Conservation (phyloP, 2,797 vertebrate genomes). For the Chloroceryle amazona region DNA sequence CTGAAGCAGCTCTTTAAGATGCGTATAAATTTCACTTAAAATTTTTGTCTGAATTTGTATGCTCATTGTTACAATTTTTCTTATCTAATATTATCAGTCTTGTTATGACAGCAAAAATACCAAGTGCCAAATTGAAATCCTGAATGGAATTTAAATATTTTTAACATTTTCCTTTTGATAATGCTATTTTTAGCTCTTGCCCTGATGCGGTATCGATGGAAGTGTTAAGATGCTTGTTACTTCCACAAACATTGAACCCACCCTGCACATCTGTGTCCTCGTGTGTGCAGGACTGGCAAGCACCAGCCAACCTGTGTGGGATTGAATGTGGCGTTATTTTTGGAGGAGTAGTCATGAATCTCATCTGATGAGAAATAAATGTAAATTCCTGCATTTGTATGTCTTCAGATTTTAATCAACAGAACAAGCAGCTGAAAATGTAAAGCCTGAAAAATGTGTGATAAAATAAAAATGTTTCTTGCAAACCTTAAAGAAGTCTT, state of each 20-base stretch:
- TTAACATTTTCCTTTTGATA: neutral
- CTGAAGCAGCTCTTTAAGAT: neutral
- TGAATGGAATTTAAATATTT: neutral
- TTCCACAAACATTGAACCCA: neutral
- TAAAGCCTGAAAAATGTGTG: neutral
- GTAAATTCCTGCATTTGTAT: neutral
- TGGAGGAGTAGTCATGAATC: neutral
- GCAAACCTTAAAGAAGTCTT: neutral
- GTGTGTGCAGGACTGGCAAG: neutral
- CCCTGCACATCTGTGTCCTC: accelerated
- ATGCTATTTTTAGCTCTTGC: neutral
- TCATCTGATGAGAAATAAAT: neutral
- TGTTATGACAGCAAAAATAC: neutral
- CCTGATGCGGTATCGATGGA: neutral
- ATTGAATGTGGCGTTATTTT: neutral
- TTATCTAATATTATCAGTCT: neutral
- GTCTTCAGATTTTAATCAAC: neutral
- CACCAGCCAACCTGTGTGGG: neutral
- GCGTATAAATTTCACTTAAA: neutral
- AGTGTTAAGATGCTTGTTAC: neutral
- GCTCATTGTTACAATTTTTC: neutral
- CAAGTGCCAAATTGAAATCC: neutral
- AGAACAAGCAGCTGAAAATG: neutral
- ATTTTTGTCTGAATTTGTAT: neutral
- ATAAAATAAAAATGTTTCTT: slow-evolving; percentile 6